Evolutionary conservation across 2,797 vertebrate genomes (phyloP), one percentile per base, ranked within the genome.

Genomic region (Neosilurus hyrtlii): DNA sequence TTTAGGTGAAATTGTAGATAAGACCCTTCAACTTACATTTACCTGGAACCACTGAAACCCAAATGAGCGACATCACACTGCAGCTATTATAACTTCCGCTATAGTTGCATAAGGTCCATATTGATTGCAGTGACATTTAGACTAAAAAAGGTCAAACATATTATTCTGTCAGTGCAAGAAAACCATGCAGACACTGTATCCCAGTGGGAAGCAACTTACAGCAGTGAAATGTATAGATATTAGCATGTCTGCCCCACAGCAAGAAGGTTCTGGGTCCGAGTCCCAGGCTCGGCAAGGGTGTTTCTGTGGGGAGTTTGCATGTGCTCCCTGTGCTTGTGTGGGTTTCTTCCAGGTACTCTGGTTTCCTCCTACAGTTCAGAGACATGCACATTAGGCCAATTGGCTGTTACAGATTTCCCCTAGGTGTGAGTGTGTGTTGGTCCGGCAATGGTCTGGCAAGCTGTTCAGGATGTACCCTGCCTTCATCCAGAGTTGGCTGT

Each of bases 121-220:
- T 79, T 83, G 62, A 68, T 61, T 70, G 30, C 51, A 14, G 15
- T 80, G 70, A 51, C 81, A 80, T 86, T 85, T 80, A 57, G 20
- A 20, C 37, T 24, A 71, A 71, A 71, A 84, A 84, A 75, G 82
- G 68, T 66, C 81, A 67, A 7, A 43, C 61, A 81, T 83, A 72
- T 84, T 72, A 82, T 85, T 85, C 82, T 37, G 71, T 83, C 72
- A 86, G 71, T 35, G 63, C 63, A 30, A 68, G 9, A 20, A 14
- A 68, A 77, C 63, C 26, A 57, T 4, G 54, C 20, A 61, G n/a
- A 66, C 37, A 81, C 73, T 26, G 10, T 59, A 9, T 84, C 79
- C 66, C 66, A 63, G 61, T n/a, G 56, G 37, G 26, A 57, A 59
- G 10, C 63, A 14, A 16, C 6, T 20, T 26, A 16, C 16, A 24